Evolutionary conservation across 2,888 invertebrate genomes (phyloP), one percentile per base, ranked within the genome.

Genomic region (Andrena minutula): DNA sequence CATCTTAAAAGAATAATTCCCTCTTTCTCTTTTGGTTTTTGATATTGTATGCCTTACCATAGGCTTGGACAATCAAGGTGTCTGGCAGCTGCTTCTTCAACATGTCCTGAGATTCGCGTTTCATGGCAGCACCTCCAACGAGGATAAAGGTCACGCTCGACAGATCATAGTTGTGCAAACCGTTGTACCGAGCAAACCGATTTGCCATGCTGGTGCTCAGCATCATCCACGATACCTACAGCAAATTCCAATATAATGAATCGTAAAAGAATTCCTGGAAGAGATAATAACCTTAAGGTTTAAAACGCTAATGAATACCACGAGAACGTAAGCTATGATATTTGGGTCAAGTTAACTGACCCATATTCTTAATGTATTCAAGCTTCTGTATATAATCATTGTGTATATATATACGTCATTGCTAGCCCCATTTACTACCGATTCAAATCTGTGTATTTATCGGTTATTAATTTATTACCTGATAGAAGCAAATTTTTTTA

Each of bases 171-270:
- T 88, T 86, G 0, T n/a, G 6, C 6, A 86, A 8, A 0, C 28
- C 41, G 16, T 47, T 64, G 0, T 79, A 85, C 64, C 86, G 83
- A 12, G 83, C 41, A 2, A 91, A 66, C 51, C 90, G 79, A 64
- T 85, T 89, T 0, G 84, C 65, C 80, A 87, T 87, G 12, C 88
- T 90, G 1, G 90, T 84, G 7, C 84, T 76, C 63, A 90, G 16
- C 12, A 89, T 63, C 2, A 85, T 0, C 87, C 89, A 90, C 7
- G 82, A 75, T 0, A 89, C 68, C 91, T 91, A 20, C 10, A 71
- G 26, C 20, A 28, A 64, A 51, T n/a, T 23, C 16, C 0, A 3
- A n/a, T 23, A 23, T 3, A 12, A 49, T 64, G 20, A 3, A 1
- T 32, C 10, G 32, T 41, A 41, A 2, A 7, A 8, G 20, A 26